Evolutionary conservation across 2,888 invertebrate genomes (phyloP).

Genomic region (Xylota sylvarum): DNA sequence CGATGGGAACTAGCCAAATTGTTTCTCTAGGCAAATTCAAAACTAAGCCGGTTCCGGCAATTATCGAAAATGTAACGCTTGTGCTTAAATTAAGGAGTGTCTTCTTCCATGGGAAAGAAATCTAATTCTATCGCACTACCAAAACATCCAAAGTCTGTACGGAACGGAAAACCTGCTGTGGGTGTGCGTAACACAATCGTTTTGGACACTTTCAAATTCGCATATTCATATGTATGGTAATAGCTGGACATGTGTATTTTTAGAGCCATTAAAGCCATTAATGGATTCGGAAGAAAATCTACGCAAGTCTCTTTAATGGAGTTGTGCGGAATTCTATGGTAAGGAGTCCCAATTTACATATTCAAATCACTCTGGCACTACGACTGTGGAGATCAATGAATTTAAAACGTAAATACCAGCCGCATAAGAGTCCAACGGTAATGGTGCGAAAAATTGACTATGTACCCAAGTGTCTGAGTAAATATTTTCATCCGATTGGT

Average conservation of each 20-base stretch:
- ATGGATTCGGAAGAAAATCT: constrained; percentile 10
- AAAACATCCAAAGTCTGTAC: neutral
- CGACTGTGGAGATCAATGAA: constrained; percentile 24
- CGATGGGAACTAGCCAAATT: neutral
- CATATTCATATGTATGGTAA: constrained; percentile 5
- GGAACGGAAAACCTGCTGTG: neutral
- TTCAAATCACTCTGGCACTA: constrained; percentile 1
- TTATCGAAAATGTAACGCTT: constrained; percentile 15
- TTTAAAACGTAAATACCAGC: neutral
- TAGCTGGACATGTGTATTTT: neutral
- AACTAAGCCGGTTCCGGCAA: constrained; percentile 28
- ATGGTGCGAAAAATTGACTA: constrained; percentile 54
- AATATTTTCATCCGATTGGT: constrained; percentile 12
- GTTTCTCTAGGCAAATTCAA: neutral
- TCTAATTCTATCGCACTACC: neutral
- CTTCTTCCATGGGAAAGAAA: constrained; percentile 3
- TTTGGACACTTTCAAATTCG: constrained; percentile 11
- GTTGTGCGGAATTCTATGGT: neutral
- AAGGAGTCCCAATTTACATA: constrained; percentile 6
- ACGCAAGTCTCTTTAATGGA: neutral
- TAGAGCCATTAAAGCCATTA: constrained; percentile 17
- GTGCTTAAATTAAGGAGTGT: constrained; percentile 25
- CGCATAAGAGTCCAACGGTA: constrained; percentile 12
- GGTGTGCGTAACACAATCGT: constrained; percentile 3
- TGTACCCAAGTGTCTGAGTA: constrained; percentile 3